Conservation (phyloP, 2,113 vertebrate genomes). For the Tinamus guttatus region DNA sequence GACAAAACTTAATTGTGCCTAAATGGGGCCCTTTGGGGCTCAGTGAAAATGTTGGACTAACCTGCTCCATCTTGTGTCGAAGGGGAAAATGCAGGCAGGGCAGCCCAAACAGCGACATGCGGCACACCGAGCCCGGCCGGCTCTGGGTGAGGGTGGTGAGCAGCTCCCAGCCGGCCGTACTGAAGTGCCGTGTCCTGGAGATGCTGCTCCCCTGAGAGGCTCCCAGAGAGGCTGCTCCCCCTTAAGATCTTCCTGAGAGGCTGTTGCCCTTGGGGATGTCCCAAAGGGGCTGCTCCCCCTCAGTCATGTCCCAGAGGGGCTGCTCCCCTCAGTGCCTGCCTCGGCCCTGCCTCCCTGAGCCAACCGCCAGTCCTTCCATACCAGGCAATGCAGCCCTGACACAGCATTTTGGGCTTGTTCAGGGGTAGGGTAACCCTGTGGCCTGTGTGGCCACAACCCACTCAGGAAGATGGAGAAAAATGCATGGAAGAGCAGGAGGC, state of each 20-base stretch:
- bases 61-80: not conserved
- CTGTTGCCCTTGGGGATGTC: no score
- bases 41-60: accelerated
- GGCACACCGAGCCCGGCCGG: not conserved
- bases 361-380: not conserved
- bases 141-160: not conserved
- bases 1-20: accelerated
- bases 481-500: not conserved
- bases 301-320: no score
- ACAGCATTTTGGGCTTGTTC: not conserved
- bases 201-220: no score
- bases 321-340: not conserved
- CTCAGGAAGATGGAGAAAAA: not conserved
- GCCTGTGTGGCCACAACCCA: not conserved
- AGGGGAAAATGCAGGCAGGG: not conserved
- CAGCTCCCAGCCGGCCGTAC: not conserved
- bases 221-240: no score
- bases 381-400: not conserved
- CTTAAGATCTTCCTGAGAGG: no score
- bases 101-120: not conserved
- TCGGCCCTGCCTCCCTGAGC: not conserved
- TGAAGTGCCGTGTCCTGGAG: not conserved
- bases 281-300: no score
- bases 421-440: not conserved
- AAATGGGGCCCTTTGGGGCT: not conserved